A percentile compares a stretch with the other conserved stretches of the same genome.
Conservation (phyloP, 1,140 invertebrate genomes). For the Agrypnia vestita region DNA sequence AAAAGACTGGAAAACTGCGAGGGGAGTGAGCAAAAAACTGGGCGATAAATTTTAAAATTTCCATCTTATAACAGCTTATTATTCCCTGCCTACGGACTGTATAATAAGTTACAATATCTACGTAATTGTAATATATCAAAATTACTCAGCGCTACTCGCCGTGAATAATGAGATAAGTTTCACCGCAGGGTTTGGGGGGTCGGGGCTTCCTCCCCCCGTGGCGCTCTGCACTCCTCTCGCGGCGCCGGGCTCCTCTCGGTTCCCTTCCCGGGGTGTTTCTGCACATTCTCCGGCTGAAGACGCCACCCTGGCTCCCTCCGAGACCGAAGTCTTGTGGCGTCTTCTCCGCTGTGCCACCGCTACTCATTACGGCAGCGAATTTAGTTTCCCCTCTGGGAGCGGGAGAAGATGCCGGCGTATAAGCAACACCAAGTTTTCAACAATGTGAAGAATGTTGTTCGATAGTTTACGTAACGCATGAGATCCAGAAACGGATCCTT, state of each 20-base stretch:
- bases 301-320: constrained; percentile 20
- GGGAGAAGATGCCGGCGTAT: constrained; percentile 4
- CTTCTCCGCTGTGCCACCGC: constrained; percentile 51
- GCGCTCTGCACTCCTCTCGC: not conserved
- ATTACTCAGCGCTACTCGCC: constrained; percentile 61
- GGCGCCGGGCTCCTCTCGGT: not conserved
- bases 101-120: constrained; percentile 62
- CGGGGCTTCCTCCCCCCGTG: constrained; percentile 32
- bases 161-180: constrained; percentile 62
- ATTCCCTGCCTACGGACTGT: constrained; percentile 61
- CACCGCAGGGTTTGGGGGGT: constrained; percentile 54
- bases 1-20: constrained; percentile 3
- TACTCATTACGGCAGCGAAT: constrained; percentile 43
- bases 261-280: not conserved
- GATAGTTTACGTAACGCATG: not conserved
- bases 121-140: constrained; percentile 62
- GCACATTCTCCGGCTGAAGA: not conserved
- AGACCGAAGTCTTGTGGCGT: constrained; percentile 56
- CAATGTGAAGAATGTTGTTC: constrained; percentile 29
- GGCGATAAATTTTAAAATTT: constrained; percentile 59
- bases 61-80: constrained; percentile 60
- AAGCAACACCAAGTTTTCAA: constrained; percentile 29
- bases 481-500: not conserved
- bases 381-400: constrained; percentile 41
- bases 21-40: constrained; percentile 45